Base-by-base conservation (phyloP, 2,888 invertebrate genomes). In the Caradrina kadenii region DNA sequence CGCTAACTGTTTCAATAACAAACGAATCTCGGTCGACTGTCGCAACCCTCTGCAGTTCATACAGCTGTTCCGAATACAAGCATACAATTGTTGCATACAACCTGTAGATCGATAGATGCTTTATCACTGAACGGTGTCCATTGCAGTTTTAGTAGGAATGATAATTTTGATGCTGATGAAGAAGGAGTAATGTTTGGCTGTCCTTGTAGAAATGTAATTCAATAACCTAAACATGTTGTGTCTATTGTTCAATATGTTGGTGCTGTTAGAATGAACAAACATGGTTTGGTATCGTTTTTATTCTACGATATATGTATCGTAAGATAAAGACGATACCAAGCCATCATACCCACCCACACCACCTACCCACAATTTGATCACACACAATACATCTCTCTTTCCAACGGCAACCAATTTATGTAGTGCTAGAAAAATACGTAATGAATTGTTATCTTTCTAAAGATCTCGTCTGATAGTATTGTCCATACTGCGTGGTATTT, bases 21-120 rank as follows among this genome's bases (percentile, higher is more conserved):
- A 63, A 76, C 42, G 64, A 65, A 76, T 80, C 64, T 80, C 81
- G 77, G 81, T 71, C 81, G 77, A n/a, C 15, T 78, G 60, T 66
- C 63, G 77, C 55, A 78, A 78, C 50, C 19, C 50, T 31, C 39
- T 26, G 49, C n/a, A 39, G 22, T 31, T 13, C 39, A 26, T 17
- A 69, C 50, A 71, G 69, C 45, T 75, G 76, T 80, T 80, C 76
- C 81, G 81, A 77, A 80, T 63, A 63, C 71, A 59, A 50, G 35
- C 49, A 11, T 48, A 49, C 59, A 53, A 69, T 76, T 64, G 69
- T 80, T 69, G 59, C 60, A 65, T 55, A 80, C 52, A 65, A 76
- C 71, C 65, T 70, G 80, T 42, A 48, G 26, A 49, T 19, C n/a
- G 42, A 63, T 64, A 60, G 75, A 71, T 26, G 26, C 39, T 10